Base-by-base conservation (phyloP, 2,888 invertebrate genomes). In the Dryomyza anilis region DNA sequence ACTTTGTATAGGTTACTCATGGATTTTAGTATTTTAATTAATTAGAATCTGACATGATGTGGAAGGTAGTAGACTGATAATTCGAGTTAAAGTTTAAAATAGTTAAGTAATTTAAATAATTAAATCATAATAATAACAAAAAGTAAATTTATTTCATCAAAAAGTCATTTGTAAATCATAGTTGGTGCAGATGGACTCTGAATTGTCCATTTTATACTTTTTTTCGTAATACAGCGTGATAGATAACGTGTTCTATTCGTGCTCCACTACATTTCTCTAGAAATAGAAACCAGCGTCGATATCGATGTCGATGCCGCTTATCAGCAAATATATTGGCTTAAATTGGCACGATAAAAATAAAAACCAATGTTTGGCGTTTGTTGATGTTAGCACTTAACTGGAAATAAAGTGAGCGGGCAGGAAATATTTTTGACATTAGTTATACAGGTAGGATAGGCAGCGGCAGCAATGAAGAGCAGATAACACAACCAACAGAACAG, bases 281-380 rank as follows among this genome's bases (percentile, higher is more conserved):
- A 3, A 21, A 25, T 12, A 16, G 16, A 16, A 16, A 27, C 50
- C 27, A 16, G n/a, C 29, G 23, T 16, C 14, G 6, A 27, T 25
- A 27, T 25, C 14, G 27, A 52, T 16, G 8, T 21, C 6, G 16
- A 25, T 27, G 5, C 16, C 29, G 16, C 50, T 27, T 52, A 52
- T 52, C 50, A 52, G 50, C 27, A n/a, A 52, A 52, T 52, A 27
- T 52, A 52, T 27, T 52, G n/a, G 25, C 29, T 16, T 43, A 3
- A 19, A 43, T 43, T 16, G 1, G 16, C 5, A 16, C 7, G 6
- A 3, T 4, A n/a, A 16, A 43, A 19, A n/a, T 1, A 43, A n/a
- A 19, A 16, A n/a, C 4, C n/a, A 1, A 6, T 19, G 43, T 43
- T 43, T 8, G 19, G 16, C 43, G 19, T 43, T 43, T 43, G 43